Base-by-base conservation (phyloP, 2,888 invertebrate species). In the Leptogaster cylindrica region DNA sequence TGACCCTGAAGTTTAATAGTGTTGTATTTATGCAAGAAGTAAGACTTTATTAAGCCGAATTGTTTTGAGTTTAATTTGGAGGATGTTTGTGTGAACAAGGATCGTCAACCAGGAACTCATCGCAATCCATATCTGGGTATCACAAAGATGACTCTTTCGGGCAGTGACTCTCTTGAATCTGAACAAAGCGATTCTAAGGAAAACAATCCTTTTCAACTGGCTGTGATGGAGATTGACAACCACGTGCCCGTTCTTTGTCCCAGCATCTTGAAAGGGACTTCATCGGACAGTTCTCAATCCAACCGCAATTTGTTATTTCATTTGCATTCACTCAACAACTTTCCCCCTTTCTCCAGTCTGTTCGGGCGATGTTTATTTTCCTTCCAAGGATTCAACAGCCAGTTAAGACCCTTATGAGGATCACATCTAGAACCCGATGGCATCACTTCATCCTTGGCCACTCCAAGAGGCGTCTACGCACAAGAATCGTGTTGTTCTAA, bases 261-360 rank as follows among this genome's bases (percentile, higher is more conserved):
- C 4, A 52, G 18, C 5, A 10, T 52, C 33, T 27, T 52, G 33
- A 52, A 28, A 25, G 28, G 23, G 51, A 51, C 52, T 36, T n/a
- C 36, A 8, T 6, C 16, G 23, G 33, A 20, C 36, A 55, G 55
- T 36, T 20, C n/a, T n/a, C n/a, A n/a, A n/a, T n/a, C n/a, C n/a
- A n/a, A n/a, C n/a, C n/a, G 55, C 55, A 55, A 55, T 55, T 55
- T 55, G 55, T 55, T 55, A 20, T 55, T 55, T 55, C 55, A 55
- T 36, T 55, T 55, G 55, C 36, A 55, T 36, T 55, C 55, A 55
- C 23, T 55, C 55, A 36, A 36, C 55, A 55, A 55, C 55, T 55
- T 55, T 55, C 55, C 55, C n/a, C 55, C 55, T 55, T 55, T 55
- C 55, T 6, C 36, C 23, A n/a, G n/a, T n/a, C n/a, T n/a, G n/a